Conservation (phyloP, 2,888 invertebrate species). For the Griposia aprilina region DNA sequence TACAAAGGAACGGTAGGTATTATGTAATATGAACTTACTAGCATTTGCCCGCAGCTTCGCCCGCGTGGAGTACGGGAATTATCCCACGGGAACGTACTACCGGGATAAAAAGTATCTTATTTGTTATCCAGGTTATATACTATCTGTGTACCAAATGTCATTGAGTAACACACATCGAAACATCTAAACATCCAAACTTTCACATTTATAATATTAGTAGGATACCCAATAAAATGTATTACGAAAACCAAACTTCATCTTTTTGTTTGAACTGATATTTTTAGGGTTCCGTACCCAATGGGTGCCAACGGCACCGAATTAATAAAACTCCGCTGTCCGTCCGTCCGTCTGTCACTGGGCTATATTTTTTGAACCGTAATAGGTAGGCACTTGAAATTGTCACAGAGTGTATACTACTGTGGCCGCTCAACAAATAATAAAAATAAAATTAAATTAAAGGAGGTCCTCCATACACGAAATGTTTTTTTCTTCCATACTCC, state of each 20-base stretch:
- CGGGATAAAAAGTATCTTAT: too few species aligned
- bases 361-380: background rate
- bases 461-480: too few species aligned
- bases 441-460: background rate
- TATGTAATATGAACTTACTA: slow-evolving; percentile 47
- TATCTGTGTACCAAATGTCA: too few species aligned
- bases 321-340: background rate
- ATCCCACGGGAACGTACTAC: too few species aligned
- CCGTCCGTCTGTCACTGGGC: background rate
- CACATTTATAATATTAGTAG: too few species aligned
- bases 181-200: too few species aligned
- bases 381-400: background rate
- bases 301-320: background rate
- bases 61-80: too few species aligned
- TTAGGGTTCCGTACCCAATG: background rate
- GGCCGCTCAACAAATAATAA: background rate
- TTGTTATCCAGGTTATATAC: too few species aligned
- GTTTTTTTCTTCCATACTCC: too few species aligned
- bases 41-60: too few species aligned
- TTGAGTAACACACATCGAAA: too few species aligned
- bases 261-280: slow-evolving; percentile 16
- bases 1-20: slow-evolving; percentile 52
- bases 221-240: slow-evolving; percentile 40
- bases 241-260: slow-evolving; percentile 29
- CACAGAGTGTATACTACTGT: background rate